A percentile compares a stretch with the other conserved stretches of the same genome.
phyloP scores from a whole-genome alignment of 2,888 invertebrate genomes.

The Drosophila seclusa region DNA sequence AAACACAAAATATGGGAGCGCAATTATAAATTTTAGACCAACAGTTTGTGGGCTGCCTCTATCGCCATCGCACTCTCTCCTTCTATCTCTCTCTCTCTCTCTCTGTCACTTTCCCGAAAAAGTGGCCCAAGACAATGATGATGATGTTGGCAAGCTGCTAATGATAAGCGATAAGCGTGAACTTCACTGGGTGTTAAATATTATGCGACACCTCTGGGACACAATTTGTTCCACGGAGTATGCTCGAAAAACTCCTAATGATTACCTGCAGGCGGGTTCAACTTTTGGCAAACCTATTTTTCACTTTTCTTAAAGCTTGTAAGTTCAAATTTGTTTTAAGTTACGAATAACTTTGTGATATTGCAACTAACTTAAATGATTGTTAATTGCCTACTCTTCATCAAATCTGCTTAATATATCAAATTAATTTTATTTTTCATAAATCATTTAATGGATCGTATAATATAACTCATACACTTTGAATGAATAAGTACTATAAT shows the following conservation, averaged over 20 bases:
- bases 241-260: conserved; percentile 42
- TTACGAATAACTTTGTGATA: not conserved
- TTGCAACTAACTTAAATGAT: not conserved
- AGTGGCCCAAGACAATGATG: conserved; percentile 8
- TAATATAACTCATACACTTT: not conserved
- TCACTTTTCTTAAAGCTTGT: not conserved
- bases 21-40: conserved; percentile 57
- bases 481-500: not conserved
- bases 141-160: conserved; percentile 48
- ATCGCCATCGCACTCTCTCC: not conserved
- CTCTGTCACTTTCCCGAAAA: not conserved
- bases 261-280: conserved; percentile 14
- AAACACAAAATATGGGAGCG: conserved; percentile 48
- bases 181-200: conserved; percentile 69
- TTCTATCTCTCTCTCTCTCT: not conserved
- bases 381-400: not conserved
- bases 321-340: conserved; percentile 1
- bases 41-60: conserved; percentile 12
- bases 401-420: not conserved
- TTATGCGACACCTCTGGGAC: conserved; percentile 68
- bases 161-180: conserved; percentile 65
- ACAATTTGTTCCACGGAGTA: conserved; percentile 47
- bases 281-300: not conserved
- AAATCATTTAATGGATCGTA: not conserved
- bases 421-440: not conserved